Base-by-base conservation (phyloP, 2,888 invertebrate species). In the Monochamus alternatus region DNA sequence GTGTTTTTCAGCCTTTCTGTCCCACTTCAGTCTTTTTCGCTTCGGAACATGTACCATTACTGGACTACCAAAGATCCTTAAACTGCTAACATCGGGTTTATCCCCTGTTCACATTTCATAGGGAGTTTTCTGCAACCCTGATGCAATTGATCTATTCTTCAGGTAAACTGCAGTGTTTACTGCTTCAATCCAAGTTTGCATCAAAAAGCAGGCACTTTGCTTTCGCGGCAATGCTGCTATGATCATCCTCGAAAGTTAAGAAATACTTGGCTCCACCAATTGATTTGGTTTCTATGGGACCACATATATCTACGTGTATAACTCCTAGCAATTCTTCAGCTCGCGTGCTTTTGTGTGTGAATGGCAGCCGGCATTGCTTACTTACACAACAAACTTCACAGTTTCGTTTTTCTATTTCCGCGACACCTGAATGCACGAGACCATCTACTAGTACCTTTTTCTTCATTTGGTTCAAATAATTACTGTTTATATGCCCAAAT, bases 241-340 rank as follows among this genome's bases (percentile, higher is more conserved):
- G 79, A 78, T 88, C 86, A 81, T 87, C 87, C 0, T 85, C 75
- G 64, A 87, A 85, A 0, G 83, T 77, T 3, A 87, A 72, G 76
- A 85, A 84, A 76, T 85, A 87, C 62, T 73, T 80, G 7, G 80
- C 60, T 55, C 14, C 81, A 77, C 51, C 79, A 73, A 74, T 76
- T 44, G 59, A 82, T 79, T 10, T 43, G 31, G 3, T 52, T 75
- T 74, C 80, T 79, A 81, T 83, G 81, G 9, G 83, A 30, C 66
- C 71, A 67, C 76, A 76, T 10, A 76, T 12, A 74, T 76, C 77
- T 43, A 52, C 58, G 59, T 80, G 77, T 43, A 78, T 67, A n/a
- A 80, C 52, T 66, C 78, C 78, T 32, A 77, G 59, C 51, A 72
- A 32, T 22, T 51, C 22, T 62, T 69, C 59, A 38, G 60, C 78